phyloP scores from a whole-genome alignment of 2,888 invertebrate species.

The Drepanosiphum platanoidis region DNA sequence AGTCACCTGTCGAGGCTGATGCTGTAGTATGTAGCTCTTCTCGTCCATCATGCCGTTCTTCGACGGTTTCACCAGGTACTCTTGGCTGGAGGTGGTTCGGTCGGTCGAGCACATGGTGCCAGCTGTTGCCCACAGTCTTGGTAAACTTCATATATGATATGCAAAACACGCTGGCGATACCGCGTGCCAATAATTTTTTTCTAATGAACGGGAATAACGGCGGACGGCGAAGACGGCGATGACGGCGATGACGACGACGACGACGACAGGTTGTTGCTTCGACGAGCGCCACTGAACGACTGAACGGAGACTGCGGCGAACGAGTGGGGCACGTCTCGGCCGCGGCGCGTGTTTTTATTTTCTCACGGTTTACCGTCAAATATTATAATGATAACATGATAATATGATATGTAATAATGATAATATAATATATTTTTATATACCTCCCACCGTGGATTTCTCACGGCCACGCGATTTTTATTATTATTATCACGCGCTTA shows the following conservation, averaged over 20 bases:
- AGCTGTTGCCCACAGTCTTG: constrained; percentile 56
- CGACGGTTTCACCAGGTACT: constrained; percentile 50
- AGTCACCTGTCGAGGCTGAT: constrained; percentile 2
- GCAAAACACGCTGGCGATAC: constrained; percentile 12
- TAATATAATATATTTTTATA: no score
- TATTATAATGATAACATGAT: no score
- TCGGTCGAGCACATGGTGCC: constrained; percentile 58
- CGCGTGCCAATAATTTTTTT: neutral
- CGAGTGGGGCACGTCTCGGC: neutral
- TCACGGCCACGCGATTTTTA: no score
- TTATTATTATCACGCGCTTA: no score
- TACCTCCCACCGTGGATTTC: no score
- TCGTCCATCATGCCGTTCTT: constrained; percentile 52
- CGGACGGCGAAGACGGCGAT: neutral
- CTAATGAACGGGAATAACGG: no score
- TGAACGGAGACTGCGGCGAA: neutral
- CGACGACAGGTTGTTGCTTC: neutral
- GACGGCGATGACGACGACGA: neutral
- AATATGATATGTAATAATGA: no score
- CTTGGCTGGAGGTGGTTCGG: constrained; percentile 35
- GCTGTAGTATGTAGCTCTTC: constrained; percentile 54
- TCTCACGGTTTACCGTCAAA: no score
- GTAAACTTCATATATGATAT: constrained; percentile 57
- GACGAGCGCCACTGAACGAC: neutral
- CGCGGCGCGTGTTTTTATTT: no score